phyloP scores from a whole-genome alignment of 2,113 vertebrate genomes.

The Scomber colias region DNA sequence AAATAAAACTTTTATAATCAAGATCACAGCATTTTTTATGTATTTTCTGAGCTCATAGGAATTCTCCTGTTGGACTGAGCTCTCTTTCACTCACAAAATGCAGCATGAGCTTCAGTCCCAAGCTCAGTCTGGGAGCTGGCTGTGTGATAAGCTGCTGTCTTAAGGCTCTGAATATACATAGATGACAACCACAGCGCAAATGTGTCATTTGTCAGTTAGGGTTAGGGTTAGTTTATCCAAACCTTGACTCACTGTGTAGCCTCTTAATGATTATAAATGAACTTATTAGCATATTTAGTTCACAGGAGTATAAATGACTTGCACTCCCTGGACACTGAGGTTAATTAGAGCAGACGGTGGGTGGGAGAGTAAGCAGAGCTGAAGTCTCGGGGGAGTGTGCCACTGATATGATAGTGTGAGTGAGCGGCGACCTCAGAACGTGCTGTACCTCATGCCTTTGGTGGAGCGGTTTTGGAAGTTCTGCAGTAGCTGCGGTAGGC shows the following conservation, averaged over 20 bases:
- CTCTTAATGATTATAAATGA: constrained; percentile 46
- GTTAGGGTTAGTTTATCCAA: background rate
- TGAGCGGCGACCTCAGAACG: constrained; percentile 3
- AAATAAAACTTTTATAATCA: too few species aligned
- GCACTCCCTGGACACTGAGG: constrained; percentile 17
- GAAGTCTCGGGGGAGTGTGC: background rate
- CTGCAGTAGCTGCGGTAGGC: constrained; percentile 87
- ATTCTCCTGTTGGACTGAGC: background rate
- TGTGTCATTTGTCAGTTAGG: too few species aligned
- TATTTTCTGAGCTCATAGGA: too few species aligned
- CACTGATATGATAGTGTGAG: background rate
- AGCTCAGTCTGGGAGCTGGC: background rate
- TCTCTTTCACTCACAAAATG: background rate
- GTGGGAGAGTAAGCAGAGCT: background rate
- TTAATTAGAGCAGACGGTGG: constrained; percentile 14
- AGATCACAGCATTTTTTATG: too few species aligned
- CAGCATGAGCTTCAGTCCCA: background rate
- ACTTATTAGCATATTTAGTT: constrained; percentile 48
- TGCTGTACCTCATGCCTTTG: constrained; percentile 86
- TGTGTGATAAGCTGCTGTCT: background rate
- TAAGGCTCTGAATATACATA: too few species aligned
- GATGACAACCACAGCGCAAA: too few species aligned
- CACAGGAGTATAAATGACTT: constrained; percentile 29
- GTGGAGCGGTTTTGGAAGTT: constrained; percentile 87
- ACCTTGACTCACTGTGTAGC: background rate